Conservation (phyloP, 2,888 invertebrate genomes). For the Cataglyphis cursor region DNA sequence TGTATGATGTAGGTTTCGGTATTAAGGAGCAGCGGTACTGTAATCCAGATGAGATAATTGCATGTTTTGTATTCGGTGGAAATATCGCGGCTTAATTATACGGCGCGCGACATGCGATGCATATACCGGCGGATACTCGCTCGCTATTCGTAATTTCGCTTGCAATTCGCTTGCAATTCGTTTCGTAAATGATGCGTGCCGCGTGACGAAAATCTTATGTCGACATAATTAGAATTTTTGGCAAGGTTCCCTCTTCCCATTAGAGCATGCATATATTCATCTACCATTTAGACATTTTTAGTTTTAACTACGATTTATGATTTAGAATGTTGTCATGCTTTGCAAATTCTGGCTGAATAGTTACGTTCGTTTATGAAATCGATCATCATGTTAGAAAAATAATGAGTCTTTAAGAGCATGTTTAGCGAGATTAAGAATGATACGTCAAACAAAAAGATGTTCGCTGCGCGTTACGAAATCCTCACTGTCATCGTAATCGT, state of each 20-base stretch:
- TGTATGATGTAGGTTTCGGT: conserved; percentile 32
- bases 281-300: not conserved
- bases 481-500: conserved; percentile 15
- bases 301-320: not conserved
- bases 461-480: conserved; percentile 21
- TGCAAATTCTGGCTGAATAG: not conserved
- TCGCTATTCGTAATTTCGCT: conserved; percentile 24
- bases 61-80: conserved; percentile 48
- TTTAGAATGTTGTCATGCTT: not conserved
- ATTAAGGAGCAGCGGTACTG: conserved; percentile 44
- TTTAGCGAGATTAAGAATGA: conserved; percentile 7
- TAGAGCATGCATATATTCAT: not conserved
- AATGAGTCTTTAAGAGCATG: not conserved
- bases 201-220: conserved; percentile 26
- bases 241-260: not conserved
- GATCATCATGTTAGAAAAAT: not conserved
- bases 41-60: conserved; percentile 53
- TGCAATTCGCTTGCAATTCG: conserved; percentile 7
- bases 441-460: not conserved
- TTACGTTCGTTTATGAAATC: not conserved
- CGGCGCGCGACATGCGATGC: conserved; percentile 40
- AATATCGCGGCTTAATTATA: conserved; percentile 59
- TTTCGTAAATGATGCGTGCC: conserved; percentile 22
- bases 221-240: conserved; percentile 26
- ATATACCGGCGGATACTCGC: conserved; percentile 25